Base-by-base conservation (phyloP, 2,797 vertebrate genomes). In the Tangara arthus region DNA sequence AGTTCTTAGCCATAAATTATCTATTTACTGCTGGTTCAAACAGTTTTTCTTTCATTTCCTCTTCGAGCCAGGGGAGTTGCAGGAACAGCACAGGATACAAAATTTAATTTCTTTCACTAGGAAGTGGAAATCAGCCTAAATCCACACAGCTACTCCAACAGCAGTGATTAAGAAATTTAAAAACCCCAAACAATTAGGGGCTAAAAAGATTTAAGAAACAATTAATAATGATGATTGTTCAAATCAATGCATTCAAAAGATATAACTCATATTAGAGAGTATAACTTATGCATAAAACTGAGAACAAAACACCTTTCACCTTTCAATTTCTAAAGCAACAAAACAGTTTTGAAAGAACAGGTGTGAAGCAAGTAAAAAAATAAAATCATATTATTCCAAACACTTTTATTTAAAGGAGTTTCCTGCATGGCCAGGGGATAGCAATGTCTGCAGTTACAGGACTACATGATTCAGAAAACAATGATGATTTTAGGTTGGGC, bases 321-420 rank as follows among this genome's bases (percentile, higher is more conserved):
- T 60, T 80, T 64, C 55, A 2, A 46, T 64, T 91, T 34, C 34
- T 79, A 76, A 78, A 69, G 66, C 55, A 64, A 53, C 18, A 28
- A 3, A 55, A 65, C 24, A 49, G 35, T n/a, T 94, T 68, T 64
- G 22, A 47, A 92, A 70, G 59, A 87, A 66, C 39, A 80, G 34
- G 46, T 75, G 26, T 61, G 68, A 73, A 79, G 42, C 52, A 61
- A 78, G 68, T 88, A 12, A 88, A 91, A 93, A 80, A 79, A 85
- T 91, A 63, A 61, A 68, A 71, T 83, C 7, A 0, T 39, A 26
- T 73, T 92, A 85, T 72, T 94, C 82, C 92, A 93, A 92, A 90
- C 21, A 34, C 41, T 95, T 90, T 90, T 95, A 91, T 95, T 95
- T 75, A 63, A 32, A 81, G 73, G 82, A 59, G 49, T 72, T 76